Base-by-base conservation (phyloP, 2,797 vertebrate species). In the Sylvilagus floridanus region DNA sequence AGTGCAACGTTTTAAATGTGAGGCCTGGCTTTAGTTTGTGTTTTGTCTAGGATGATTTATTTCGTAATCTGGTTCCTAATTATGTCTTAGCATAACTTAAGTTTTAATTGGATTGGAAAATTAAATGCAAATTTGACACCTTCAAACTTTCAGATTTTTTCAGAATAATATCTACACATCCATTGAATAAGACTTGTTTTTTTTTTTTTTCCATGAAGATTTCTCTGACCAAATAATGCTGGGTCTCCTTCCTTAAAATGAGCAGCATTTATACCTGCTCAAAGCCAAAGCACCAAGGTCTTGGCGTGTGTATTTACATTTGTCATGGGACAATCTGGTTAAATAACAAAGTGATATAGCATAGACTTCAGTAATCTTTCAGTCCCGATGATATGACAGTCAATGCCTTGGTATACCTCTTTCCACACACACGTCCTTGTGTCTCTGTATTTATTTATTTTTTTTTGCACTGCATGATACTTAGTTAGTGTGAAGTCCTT, bases 11-110 rank as follows among this genome's bases (percentile, higher is more conserved):
- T 93, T 79, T 79, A 81, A 76, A 95, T 13, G 37, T 0, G 26
- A 93, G 77, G 32, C 73, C 75, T 13, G 71, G 21, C 22, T 63
- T 37, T 78, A 60, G 89, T 92, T 73, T 72, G 19, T 72, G 60
- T 90, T 92, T 81, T 72, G 14, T 72, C 26, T 75, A 78, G 13
- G 9, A 52, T 21, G 5, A 54, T 30, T 87, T 79, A 68, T 82
- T 92, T 89, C 17, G 68, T 62, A 86, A 72, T n/a, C 21, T 47
- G 35, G 28, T 79, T 95, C 12, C 10, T 42, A 81, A 91, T 84
- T 82, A 88, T 65, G 79, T 90, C 62, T 92, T 62, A 94, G 77
- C 83, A 91, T 78, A 94, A n/a, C 17, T 57, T 81, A 82, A 82
- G 17, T 81, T 95, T 94, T 86, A 75, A 85, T 3, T 84, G 68